phyloP scores from a whole-genome alignment of 1,140 invertebrate species.

The Drosophila neocordata region DNA sequence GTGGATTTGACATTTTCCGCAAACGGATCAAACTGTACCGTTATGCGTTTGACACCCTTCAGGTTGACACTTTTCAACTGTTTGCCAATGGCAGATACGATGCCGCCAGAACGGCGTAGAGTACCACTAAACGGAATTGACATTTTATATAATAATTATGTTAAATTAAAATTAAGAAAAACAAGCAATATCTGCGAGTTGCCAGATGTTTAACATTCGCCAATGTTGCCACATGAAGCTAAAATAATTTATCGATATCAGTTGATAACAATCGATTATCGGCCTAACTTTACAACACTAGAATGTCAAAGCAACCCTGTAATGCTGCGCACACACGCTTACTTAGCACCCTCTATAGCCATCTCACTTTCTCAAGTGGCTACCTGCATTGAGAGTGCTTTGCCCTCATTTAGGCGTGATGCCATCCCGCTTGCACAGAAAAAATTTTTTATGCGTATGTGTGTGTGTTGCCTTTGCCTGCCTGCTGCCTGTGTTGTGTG shows the following conservation, averaged over 20 bases:
- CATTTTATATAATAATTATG: constrained; percentile 81
- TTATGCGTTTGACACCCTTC: constrained; percentile 90
- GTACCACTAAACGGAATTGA: constrained; percentile 88
- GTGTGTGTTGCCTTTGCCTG: constrained; percentile 21
- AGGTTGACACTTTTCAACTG: constrained; percentile 88
- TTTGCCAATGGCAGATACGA: constrained; percentile 87
- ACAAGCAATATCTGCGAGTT: background rate
- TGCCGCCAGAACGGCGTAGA: constrained; percentile 85
- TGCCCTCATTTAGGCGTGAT: constrained; percentile 74
- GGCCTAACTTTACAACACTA: background rate
- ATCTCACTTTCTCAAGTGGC: constrained; percentile 48
- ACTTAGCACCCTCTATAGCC: constrained; percentile 13
- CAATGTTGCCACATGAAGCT: constrained; percentile 26
- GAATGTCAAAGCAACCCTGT: constrained; percentile 20
- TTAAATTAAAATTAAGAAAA: constrained; percentile 26
- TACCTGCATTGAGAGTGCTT: constrained; percentile 56
- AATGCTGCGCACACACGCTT: constrained; percentile 13
- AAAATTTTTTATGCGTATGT: constrained; percentile 72
- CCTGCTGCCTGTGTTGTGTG: constrained; percentile 57
- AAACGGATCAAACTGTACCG: constrained; percentile 93
- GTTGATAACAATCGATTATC: background rate
- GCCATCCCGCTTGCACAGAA: constrained; percentile 66
- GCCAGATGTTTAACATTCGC: background rate
- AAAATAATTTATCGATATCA: constrained; percentile 10
- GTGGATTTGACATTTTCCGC: constrained; percentile 86